These are phyloP conservation scores for Agapornis canus DNA, from an alignment of 2,797 vertebrate genomes.

Conservation along the genomic window DNA sequence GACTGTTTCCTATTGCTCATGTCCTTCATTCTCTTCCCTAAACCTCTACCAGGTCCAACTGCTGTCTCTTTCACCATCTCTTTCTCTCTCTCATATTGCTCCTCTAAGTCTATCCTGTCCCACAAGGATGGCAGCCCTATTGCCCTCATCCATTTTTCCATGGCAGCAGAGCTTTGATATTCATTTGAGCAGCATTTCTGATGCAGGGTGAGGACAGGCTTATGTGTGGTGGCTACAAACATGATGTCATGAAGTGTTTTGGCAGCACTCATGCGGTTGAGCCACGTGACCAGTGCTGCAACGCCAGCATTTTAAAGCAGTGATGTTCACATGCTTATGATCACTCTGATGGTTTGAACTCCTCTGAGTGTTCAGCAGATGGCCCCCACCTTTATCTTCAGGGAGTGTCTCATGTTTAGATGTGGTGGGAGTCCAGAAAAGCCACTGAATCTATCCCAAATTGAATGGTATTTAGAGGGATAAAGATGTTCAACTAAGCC, in stretches of 20 bases:
- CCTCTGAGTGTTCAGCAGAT: not conserved
- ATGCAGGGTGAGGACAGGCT: not conserved
- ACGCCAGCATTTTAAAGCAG: not conserved
- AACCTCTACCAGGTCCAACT: not conserved
- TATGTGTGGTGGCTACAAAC: not conserved
- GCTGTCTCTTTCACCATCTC: not conserved
- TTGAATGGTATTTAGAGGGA: not conserved
- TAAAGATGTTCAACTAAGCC: constrained; percentile 2
- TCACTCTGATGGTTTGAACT: not conserved
- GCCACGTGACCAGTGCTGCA: not conserved
- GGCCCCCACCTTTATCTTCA: constrained; percentile 2
- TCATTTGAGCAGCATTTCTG: not conserved
- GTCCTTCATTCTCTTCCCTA: not conserved
- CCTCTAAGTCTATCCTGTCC: not conserved
- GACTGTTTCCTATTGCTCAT: constrained; percentile 18
- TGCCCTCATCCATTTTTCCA: fast-evolving
- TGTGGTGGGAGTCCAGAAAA: not conserved
- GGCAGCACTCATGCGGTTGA: not conserved
- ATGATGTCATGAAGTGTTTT: not conserved
- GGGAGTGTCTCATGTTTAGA: not conserved
- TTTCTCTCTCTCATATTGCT: not conserved
- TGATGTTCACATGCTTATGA: not conserved
- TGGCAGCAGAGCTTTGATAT: not conserved
- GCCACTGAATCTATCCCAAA: not conserved
- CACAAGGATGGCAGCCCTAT: fast-evolving